A percentile compares a stretch with the other conserved stretches of the same genome.
Evolutionary conservation across 2,888 invertebrate species (phyloP).

Genomic region (Nasonovia ribisnigri): DNA sequence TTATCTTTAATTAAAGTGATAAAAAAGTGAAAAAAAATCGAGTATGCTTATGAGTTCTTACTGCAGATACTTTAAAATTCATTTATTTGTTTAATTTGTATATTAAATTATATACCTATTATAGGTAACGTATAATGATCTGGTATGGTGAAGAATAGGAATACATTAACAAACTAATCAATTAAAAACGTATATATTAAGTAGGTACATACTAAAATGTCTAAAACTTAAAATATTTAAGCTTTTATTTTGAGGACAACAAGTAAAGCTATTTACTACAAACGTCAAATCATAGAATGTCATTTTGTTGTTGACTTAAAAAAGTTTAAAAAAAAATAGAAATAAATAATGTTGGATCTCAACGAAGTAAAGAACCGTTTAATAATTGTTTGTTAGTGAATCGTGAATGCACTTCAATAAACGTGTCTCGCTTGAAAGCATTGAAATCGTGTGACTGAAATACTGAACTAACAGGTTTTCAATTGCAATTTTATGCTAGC

Average conservation of each 20-base stretch:
- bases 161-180: background rate
- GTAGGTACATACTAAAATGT: background rate
- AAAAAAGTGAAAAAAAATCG: background rate
- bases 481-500: conserved; percentile 21
- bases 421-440: conserved; percentile 43
- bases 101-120: background rate
- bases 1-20: background rate
- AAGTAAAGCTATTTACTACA: background rate
- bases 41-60: background rate
- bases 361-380: conserved; percentile 38
- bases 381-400: conserved; percentile 25
- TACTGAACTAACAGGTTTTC: conserved; percentile 54
- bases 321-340: background rate
- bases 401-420: conserved; percentile 38
- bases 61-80: background rate
- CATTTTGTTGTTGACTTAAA: background rate
- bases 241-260: background rate
- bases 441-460: conserved; percentile 50
- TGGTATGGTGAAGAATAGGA: background rate
- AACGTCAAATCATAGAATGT: background rate
- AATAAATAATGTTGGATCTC: background rate
- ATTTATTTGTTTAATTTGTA: background rate
- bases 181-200: background rate
- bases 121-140: background rate
- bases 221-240: background rate